A percentile compares a stretch with the other conserved stretches of the same genome.
Conservation (phyloP, 1,140 invertebrate species). For the Conus ventricosus region DNA sequence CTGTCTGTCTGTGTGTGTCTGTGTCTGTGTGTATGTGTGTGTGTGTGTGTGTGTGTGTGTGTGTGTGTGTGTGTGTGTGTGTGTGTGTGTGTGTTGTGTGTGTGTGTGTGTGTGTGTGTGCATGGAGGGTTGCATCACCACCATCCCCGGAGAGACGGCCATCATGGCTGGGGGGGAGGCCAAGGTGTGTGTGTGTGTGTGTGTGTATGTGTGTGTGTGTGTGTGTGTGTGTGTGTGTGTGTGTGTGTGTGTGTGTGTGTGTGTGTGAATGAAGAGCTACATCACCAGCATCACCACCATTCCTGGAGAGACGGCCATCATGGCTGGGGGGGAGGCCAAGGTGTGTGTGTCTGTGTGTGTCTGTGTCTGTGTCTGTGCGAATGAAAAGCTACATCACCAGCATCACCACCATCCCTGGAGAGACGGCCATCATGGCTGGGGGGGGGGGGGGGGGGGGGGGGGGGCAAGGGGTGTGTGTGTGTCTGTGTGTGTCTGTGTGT, state of each 20-base stretch:
- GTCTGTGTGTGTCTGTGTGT: neutral
- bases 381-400: neutral
- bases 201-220: neutral
- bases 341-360: too few relatives aligned
- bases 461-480: neutral
- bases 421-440: too few relatives aligned
- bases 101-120: neutral
- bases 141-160: slow-evolving; percentile 60
- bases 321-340: too few relatives aligned
- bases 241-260: neutral
- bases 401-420: neutral
- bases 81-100: neutral
- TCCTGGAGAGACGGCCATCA: neutral
- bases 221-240: too few relatives aligned
- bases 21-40: too few relatives aligned
- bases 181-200: neutral
- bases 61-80: slow-evolving; percentile 73
- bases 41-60: slow-evolving; percentile 12
- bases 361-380: too few relatives aligned
- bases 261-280: neutral
- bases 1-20: too few relatives aligned
- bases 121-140: slow-evolving; percentile 36
- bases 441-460: too few relatives aligned
- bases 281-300: neutral
- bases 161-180: slow-evolving; percentile 3